Percentiles rank a stretch among this genome's conserved stretches.
Conservation (phyloP, 1,140 invertebrate genomes). For the Cataglyphis hispanica region DNA sequence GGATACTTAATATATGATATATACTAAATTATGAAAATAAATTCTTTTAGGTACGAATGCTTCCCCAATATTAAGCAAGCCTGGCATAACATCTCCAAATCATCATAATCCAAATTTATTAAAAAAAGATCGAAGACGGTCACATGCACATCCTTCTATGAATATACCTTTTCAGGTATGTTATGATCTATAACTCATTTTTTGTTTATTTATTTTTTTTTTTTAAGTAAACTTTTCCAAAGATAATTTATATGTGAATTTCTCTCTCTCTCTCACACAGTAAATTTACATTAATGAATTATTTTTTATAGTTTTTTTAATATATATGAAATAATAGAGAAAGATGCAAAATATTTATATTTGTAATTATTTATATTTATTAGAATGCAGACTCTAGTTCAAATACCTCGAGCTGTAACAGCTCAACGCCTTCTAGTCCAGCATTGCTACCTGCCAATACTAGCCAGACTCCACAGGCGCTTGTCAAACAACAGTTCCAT, state of each 20-base stretch:
- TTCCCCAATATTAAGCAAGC: slow-evolving; percentile 83
- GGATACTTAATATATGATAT: not conserved
- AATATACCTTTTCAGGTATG: slow-evolving; percentile 89
- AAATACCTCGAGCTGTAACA: slow-evolving; percentile 98
- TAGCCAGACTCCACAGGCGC: slow-evolving; percentile 87
- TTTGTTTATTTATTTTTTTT: not conserved
- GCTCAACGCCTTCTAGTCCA: slow-evolving; percentile 97
- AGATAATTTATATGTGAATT: no score
- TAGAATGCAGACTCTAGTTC: slow-evolving; percentile 94
- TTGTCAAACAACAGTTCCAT: slow-evolving; percentile 91
- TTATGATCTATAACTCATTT: slow-evolving; percentile 27
- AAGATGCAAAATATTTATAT: not conserved
- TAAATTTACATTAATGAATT: not conserved
- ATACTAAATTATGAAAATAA: not conserved
- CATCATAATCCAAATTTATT: slow-evolving; percentile 82
- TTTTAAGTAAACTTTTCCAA: no score
- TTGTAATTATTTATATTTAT: slow-evolving; percentile 68
- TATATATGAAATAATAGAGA: slow-evolving; percentile 1
- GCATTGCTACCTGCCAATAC: slow-evolving; percentile 89
- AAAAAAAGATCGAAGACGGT: slow-evolving; percentile 85
- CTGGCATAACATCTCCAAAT: slow-evolving; percentile 84
- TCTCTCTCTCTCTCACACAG: no score
- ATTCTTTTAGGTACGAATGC: slow-evolving; percentile 79
- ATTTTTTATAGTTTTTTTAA: not conserved
- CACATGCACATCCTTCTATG: slow-evolving; percentile 88